Evolutionary conservation across 1,140 invertebrate species (phyloP).

Genomic region (Drosophila suzukii): DNA sequence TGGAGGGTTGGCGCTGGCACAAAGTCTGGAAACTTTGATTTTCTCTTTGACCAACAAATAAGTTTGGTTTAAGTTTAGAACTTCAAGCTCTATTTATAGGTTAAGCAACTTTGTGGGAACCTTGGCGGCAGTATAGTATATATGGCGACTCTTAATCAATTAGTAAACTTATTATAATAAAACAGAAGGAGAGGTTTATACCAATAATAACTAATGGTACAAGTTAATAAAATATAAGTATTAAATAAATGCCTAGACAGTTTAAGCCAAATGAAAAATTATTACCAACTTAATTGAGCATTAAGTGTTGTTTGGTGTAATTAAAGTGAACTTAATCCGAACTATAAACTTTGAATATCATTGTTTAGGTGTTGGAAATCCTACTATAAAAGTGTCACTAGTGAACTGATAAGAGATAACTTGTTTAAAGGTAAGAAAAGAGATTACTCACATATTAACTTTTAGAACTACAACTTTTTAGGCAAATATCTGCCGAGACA

Average conservation of each 20-base stretch:
- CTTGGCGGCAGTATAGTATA: too few species aligned
- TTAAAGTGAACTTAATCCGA: background rate
- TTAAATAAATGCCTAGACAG: background rate
- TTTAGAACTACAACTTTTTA: too few species aligned
- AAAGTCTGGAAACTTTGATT: conserved; percentile 26
- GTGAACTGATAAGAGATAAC: background rate
- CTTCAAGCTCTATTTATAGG: background rate
- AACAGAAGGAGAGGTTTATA: background rate
- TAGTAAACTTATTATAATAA: background rate
- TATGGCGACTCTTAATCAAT: background rate
- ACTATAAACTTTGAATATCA: background rate
- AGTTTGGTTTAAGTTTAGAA: conserved; percentile 8
- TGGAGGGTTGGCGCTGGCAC: background rate
- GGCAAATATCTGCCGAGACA: too few species aligned
- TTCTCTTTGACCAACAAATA: conserved; percentile 16
- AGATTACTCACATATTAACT: too few species aligned
- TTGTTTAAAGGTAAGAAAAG: background rate
- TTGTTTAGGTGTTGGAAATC: background rate
- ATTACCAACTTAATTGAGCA: background rate
- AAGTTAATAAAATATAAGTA: too few species aligned
- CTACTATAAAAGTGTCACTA: background rate
- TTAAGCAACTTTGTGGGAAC: background rate
- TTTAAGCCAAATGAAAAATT: background rate
- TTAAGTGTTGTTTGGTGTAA: background rate
- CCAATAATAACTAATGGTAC: background rate